A percentile compares a stretch with the other conserved stretches of the same genome.
Evolutionary conservation across 2,113 vertebrate genomes (phyloP).

Genomic region (Bujurquina vittata): DNA sequence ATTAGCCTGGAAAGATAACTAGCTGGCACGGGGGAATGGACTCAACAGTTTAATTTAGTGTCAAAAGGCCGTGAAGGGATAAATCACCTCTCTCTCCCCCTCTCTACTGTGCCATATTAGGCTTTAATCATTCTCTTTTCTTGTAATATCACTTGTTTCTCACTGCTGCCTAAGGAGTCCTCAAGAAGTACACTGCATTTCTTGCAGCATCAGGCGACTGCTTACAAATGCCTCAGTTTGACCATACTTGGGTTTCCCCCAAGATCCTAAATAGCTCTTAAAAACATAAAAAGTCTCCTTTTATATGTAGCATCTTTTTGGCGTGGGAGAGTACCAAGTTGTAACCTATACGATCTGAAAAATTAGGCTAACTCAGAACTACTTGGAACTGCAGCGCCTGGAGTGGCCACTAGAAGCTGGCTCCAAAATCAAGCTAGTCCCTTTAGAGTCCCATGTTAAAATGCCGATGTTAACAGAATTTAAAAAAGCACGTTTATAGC

Average conservation of each 20-base stretch:
- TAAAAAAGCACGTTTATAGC: neutral
- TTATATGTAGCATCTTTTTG: neutral
- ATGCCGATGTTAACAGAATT: neutral
- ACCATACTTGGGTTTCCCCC: neutral
- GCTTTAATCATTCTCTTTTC: conserved; percentile 76
- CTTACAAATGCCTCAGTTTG: conserved; percentile 37
- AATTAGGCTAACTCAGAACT: neutral
- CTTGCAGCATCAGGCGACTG: conserved; percentile 35
- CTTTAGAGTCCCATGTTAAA: neutral
- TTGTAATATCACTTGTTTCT: conserved; percentile 73
- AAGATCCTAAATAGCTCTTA: conserved; percentile 16
- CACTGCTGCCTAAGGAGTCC: conserved; percentile 55
- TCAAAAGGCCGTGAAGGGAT: conserved; percentile 85
- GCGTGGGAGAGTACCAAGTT: neutral
- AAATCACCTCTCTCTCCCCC: conserved; percentile 77
- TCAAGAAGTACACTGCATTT: conserved; percentile 40
- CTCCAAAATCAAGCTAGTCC: neutral
- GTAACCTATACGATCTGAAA: neutral
- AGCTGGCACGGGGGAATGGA: conserved; percentile 84
- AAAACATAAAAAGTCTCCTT: neutral
- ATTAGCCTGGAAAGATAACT: conserved; percentile 88
- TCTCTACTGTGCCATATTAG: conserved; percentile 69
- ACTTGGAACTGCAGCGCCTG: neutral
- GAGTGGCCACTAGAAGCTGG: neutral
- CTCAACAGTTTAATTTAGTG: conserved; percentile 88